Evolutionary conservation across 2,113 vertebrate species (phyloP).

Genomic region (Leuciscus idus): DNA sequence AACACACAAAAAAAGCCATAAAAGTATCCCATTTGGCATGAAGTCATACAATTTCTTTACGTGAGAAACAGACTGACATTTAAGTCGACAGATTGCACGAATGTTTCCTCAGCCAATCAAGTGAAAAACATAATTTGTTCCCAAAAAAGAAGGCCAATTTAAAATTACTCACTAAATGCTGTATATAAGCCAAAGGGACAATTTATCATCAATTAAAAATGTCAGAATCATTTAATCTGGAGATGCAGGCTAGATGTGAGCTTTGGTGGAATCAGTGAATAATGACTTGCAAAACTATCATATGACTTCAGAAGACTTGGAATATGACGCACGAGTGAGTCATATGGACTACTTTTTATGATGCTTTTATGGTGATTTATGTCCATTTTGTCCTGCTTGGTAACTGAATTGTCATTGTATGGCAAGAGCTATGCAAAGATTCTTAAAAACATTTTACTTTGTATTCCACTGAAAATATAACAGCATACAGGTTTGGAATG

Average conservation of each 20-base stretch:
- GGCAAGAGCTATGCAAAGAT: not conserved
- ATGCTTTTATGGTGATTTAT: not conserved
- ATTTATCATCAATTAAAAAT: slow-evolving; percentile 1
- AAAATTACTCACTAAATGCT: not conserved
- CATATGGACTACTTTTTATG: not conserved
- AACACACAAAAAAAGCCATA: not conserved
- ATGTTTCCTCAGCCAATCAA: not conserved
- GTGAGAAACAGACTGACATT: not conserved
- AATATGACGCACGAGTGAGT: not conserved
- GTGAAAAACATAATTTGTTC: not conserved
- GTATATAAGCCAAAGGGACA: not conserved
- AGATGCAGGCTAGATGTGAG: not conserved
- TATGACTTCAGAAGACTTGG: not conserved
- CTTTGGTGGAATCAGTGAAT: not conserved
- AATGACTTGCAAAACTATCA: slow-evolving; percentile 8
- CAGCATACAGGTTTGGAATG: not conserved
- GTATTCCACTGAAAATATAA: not conserved
- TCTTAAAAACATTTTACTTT: not conserved
- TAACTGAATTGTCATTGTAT: not conserved
- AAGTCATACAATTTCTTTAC: not conserved
- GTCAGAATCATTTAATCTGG: not conserved
- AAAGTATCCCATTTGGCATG: not conserved
- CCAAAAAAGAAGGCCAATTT: not conserved
- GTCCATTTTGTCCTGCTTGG: not conserved
- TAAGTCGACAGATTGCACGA: not conserved